A percentile compares a stretch with the other conserved stretches of the same genome.
Evolutionary conservation across 2,888 invertebrate species (phyloP).

Genomic region (Heteromurus nitidus): DNA sequence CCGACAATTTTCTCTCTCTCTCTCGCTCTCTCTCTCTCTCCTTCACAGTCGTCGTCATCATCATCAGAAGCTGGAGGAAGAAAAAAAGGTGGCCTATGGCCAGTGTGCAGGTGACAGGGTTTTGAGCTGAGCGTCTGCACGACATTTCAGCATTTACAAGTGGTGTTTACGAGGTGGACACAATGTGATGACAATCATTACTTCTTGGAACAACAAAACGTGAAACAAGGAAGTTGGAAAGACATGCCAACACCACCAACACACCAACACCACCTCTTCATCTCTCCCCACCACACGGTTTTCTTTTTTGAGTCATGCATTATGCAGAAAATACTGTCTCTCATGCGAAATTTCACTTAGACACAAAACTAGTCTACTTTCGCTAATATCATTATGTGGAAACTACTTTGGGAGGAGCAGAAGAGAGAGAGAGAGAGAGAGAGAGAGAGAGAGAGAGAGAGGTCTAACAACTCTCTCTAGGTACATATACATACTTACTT

Average conservation of each 20-base stretch:
- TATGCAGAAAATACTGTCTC: neutral
- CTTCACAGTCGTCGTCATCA: too few species aligned
- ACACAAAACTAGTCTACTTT: neutral
- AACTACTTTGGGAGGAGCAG: constrained; percentile 37
- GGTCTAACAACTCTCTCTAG: too few species aligned
- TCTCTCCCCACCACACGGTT: neutral
- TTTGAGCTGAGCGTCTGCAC: constrained; percentile 23
- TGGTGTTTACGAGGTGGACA: constrained; percentile 36
- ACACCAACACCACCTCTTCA: neutral
- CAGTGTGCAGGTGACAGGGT: too few species aligned
- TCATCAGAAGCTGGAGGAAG: too few species aligned
- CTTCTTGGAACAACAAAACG: constrained; percentile 32
- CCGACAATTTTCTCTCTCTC: constrained; percentile 11
- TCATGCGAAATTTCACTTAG: constrained; percentile 59
- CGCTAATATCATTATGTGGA: neutral
- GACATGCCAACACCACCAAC: constrained; percentile 3
- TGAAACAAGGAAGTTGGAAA: neutral
- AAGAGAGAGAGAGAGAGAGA: too few species aligned
- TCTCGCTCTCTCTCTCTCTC: neutral
- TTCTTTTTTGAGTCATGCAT: constrained; percentile 33
- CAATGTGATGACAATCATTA: constrained; percentile 61
- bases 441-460: too few species aligned
- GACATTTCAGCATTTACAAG: constrained; percentile 47
- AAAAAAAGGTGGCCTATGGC: too few species aligned
- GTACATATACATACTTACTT: too few species aligned